A percentile compares a stretch with the other conserved stretches of the same genome.
These are phyloP conservation scores for Lethenteron camtschaticum DNA, from an alignment of 2,113 vertebrate genomes.

Conservation along the genomic window DNA sequence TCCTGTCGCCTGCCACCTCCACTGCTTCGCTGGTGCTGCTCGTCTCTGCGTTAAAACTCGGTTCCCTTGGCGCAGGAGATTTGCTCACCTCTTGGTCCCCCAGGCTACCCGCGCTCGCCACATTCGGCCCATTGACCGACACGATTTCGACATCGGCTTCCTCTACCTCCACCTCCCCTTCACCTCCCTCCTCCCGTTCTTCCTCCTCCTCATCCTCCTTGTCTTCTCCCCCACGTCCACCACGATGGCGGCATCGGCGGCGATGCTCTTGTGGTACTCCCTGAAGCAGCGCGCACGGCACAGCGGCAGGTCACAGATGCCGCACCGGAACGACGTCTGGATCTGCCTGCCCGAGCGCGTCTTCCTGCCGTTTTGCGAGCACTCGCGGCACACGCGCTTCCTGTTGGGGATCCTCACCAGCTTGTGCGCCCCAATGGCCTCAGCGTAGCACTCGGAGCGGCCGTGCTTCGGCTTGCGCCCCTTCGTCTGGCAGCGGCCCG, in stretches of 20 bases:
- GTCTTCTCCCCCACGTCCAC: too few relatives aligned
- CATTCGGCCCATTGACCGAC: too few relatives aligned
- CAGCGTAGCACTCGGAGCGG: background rate
- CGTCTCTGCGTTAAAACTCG: too few relatives aligned
- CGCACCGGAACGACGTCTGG: conserved; percentile 7
- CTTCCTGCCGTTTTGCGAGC: conserved; percentile 6
- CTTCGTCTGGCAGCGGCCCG: background rate
- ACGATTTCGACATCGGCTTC: too few relatives aligned
- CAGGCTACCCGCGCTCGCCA: too few relatives aligned
- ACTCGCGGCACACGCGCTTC: conserved; percentile 9
- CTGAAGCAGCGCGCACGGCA: conserved; percentile 6
- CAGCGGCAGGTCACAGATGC: conserved; percentile 7
- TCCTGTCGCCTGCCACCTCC: too few relatives aligned
- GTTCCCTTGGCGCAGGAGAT: too few relatives aligned
- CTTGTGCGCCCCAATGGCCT: conserved; percentile 2
- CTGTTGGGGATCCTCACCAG: background rate
- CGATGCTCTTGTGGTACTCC: conserved; percentile 7
- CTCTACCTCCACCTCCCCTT: too few relatives aligned
- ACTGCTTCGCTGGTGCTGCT: too few relatives aligned
- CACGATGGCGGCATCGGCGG: background rate
- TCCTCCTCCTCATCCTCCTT: too few relatives aligned
- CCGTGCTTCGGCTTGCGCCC: background rate
- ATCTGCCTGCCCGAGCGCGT: conserved; percentile 6
- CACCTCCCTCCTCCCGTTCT: too few relatives aligned
- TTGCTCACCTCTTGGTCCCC: too few relatives aligned